Evolutionary conservation across 2,888 invertebrate species (phyloP).

Genomic region (Steromphala cineraria): DNA sequence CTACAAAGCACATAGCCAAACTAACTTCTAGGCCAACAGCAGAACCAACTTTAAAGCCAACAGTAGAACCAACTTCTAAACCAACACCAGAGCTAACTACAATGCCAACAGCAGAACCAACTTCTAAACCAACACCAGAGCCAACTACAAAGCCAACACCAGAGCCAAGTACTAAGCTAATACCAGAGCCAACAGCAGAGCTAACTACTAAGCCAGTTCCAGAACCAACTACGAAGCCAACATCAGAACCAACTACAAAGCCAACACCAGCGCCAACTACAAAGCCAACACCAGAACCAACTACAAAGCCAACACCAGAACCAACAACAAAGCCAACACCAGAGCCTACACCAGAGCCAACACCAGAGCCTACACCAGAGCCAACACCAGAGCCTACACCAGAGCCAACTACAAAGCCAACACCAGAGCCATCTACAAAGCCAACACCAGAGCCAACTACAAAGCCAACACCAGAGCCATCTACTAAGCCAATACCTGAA

Average conservation of each 20-base stretch:
- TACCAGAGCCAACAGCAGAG: background rate
- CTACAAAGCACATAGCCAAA: background rate
- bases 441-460: background rate
- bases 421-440: background rate
- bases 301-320: background rate
- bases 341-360: conserved; percentile 12
- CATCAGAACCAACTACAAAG: conserved; percentile 9
- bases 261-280: conserved; percentile 20
- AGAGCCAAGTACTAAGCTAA: background rate
- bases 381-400: conserved; percentile 15
- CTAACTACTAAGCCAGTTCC: background rate
- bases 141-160: background rate
- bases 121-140: background rate
- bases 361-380: background rate
- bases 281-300: background rate
- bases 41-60: background rate
- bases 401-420: conserved; percentile 21
- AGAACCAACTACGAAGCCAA: conserved; percentile 10
- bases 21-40: background rate
- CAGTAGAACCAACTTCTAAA: background rate
- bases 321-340: background rate
- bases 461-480: conserved; percentile 11
- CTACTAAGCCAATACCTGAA: conserved; percentile 17
- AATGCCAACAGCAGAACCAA: background rate
- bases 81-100: background rate